Percentiles rank a stretch among this genome's conserved stretches.
Evolutionary conservation across 2,797 vertebrate species (phyloP).

Genomic region (Hylomyscus alleni): DNA sequence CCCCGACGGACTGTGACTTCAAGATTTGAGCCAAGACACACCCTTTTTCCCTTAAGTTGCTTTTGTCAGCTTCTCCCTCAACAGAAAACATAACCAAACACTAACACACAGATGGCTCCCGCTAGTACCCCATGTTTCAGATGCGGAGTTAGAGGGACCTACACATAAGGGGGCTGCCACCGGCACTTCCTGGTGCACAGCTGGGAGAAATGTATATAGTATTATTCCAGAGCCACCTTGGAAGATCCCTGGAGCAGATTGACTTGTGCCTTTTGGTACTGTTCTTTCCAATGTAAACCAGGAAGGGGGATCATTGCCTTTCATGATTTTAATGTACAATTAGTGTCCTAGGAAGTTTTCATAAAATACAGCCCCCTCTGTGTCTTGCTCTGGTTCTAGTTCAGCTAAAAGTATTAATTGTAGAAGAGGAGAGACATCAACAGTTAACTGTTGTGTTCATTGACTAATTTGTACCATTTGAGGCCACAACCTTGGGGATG

Average conservation of each 20-base stretch:
- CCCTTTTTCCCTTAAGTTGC: background rate
- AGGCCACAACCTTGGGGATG: constrained; percentile 20
- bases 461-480: constrained; percentile 49
- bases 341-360: constrained; percentile 44
- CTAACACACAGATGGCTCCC: background rate
- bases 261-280: background rate
- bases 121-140: background rate
- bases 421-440: constrained; percentile 41
- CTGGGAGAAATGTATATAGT: background rate
- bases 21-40: background rate
- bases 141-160: background rate
- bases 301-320: constrained; percentile 24
- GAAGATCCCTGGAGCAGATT: background rate
- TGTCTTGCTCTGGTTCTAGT: constrained; percentile 11
- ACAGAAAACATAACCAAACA: background rate
- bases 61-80: background rate
- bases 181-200: background rate
- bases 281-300: constrained; percentile 35
- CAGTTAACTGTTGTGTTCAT: constrained; percentile 53
- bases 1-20: background rate
- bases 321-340: constrained; percentile 45
- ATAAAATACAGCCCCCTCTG: constrained; percentile 30
- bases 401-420: constrained; percentile 62
- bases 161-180: background rate
- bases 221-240: background rate